A percentile compares a stretch with the other conserved stretches of the same genome.
phyloP scores from a whole-genome alignment of 2,888 invertebrate genomes.

The Temnothorax ravouxi region DNA sequence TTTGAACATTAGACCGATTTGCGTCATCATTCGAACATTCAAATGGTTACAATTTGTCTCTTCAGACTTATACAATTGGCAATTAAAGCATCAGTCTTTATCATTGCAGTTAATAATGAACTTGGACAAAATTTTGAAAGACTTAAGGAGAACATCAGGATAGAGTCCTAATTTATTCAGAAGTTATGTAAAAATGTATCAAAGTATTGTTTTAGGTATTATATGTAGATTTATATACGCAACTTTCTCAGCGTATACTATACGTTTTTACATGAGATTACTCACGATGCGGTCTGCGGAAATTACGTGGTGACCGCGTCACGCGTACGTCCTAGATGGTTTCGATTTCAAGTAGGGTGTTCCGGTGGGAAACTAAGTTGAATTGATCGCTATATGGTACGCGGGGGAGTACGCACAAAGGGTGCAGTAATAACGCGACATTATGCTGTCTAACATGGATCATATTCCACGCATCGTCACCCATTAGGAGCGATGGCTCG shows the following conservation, averaged over 20 bases:
- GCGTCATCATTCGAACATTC: neutral
- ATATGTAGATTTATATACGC: neutral
- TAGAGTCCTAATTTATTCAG: neutral
- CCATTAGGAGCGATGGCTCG: conserved; percentile 58
- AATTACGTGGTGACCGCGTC: conserved; percentile 55
- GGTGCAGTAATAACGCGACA: conserved; percentile 80
- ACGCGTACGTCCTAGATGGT: conserved; percentile 73
- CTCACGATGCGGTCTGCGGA: conserved; percentile 30
- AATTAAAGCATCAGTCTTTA: neutral
- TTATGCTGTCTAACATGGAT: conserved; percentile 79
- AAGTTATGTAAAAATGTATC: neutral
- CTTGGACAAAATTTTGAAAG: neutral
- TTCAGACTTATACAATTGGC: too few species aligned
- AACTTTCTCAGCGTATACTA: neutral
- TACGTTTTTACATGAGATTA: conserved; percentile 30
- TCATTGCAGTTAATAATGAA: neutral
- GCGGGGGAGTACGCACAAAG: conserved; percentile 79
- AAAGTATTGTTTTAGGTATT: neutral
- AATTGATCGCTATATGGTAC: conserved; percentile 72
- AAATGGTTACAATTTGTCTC: neutral
- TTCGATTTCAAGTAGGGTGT: conserved; percentile 80
- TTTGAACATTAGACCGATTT: neutral
- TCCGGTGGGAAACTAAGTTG: conserved; percentile 81
- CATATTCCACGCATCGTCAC: conserved; percentile 76
- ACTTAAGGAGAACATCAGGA: neutral